Percentiles rank a stretch among this genome's conserved stretches.
Evolutionary conservation across 2,888 invertebrate species (phyloP).

Genomic region (Hydrotaea cyrtoneurina): DNA sequence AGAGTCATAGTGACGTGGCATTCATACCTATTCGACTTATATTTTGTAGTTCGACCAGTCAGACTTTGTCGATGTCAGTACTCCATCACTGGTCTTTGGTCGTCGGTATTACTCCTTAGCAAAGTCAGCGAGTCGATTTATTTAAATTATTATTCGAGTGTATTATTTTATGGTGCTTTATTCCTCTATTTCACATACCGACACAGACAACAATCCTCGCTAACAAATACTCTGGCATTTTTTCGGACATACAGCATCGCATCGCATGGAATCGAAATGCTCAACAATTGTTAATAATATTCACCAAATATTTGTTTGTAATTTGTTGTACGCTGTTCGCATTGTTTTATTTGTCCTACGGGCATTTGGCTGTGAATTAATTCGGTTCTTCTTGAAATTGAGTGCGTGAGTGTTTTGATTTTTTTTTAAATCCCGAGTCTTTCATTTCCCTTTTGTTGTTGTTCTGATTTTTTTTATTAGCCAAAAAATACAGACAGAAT

Average conservation of each 20-base stretch:
- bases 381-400: neutral
- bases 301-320: conserved; percentile 12
- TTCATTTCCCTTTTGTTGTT: neutral
- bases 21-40: too few relatives aligned
- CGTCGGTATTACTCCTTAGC: too few relatives aligned
- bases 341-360: conserved; percentile 5
- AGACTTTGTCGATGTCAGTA: too few relatives aligned
- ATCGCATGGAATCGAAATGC: neutral
- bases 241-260: neutral
- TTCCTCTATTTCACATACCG: too few relatives aligned
- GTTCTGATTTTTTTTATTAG: neutral
- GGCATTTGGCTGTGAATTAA: neutral
- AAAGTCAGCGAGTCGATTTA: too few relatives aligned
- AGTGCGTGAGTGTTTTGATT: neutral
- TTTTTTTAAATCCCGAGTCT: neutral
- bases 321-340: neutral
- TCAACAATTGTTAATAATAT: conserved; percentile 18
- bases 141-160: too few relatives aligned
- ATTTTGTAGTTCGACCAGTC: too few relatives aligned
- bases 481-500: neutral
- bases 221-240: neutral
- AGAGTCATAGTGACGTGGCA: too few relatives aligned
- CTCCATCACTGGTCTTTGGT: too few relatives aligned
- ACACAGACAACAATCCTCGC: neutral
- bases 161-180: too few relatives aligned